phyloP scores from a whole-genome alignment of 2,797 vertebrate genomes.

The Carcharodon carcharias region DNA sequence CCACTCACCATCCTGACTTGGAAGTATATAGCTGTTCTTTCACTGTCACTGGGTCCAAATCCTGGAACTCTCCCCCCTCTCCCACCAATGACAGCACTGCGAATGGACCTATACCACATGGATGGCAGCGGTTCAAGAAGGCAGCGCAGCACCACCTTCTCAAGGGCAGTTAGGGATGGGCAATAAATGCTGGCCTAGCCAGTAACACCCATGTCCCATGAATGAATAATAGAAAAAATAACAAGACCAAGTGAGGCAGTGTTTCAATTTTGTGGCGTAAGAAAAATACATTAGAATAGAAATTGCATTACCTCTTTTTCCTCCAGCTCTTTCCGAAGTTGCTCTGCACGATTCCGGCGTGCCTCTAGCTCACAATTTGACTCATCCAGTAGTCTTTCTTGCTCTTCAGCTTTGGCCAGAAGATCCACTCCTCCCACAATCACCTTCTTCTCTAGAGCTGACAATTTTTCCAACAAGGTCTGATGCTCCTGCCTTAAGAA shows the following conservation, averaged over 20 bases:
- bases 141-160: too few relatives aligned
- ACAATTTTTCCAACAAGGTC: constrained; percentile 83
- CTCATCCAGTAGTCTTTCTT: constrained; percentile 92
- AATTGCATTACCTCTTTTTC: constrained; percentile 79
- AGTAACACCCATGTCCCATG: too few relatives aligned
- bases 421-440: constrained; percentile 97
- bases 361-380: constrained; percentile 96
- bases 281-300: neutral
- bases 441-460: constrained; percentile 90
- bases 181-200: too few relatives aligned
- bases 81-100: too few relatives aligned
- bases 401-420: constrained; percentile 95
- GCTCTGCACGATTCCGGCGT: constrained; percentile 82
- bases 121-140: too few relatives aligned
- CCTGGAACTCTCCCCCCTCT: too few relatives aligned
- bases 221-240: too few relatives aligned
- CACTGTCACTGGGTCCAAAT: too few relatives aligned
- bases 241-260: neutral
- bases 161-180: too few relatives aligned
- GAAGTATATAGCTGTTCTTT: too few relatives aligned
- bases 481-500: constrained; percentile 83
- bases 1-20: too few relatives aligned
- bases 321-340: constrained; percentile 88
- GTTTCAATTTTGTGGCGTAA: neutral
- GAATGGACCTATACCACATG: too few relatives aligned